phyloP scores from a whole-genome alignment of 2,797 vertebrate species.

The Argya squamiceps region DNA sequence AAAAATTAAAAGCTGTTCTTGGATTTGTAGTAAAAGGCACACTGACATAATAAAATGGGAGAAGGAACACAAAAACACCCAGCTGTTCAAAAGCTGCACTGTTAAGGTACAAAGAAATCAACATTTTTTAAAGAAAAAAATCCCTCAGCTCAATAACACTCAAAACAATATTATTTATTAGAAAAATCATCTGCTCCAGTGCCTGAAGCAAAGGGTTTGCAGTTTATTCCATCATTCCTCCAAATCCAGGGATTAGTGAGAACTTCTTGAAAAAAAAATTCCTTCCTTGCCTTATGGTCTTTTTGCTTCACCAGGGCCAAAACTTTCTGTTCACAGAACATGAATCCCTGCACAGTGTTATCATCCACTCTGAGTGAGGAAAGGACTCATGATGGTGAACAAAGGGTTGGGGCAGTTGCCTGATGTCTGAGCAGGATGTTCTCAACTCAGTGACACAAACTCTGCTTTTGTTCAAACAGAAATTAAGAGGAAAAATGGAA shows the following conservation, averaged over 20 bases:
- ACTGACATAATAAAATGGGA: not conserved
- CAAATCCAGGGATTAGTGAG: not conserved
- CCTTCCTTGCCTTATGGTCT: not conserved
- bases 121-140: not conserved
- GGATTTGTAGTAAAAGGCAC: not conserved
- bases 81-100: not conserved
- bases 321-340: not conserved
- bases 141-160: not conserved
- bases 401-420: not conserved
- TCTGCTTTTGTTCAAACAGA: not conserved
- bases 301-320: not conserved
- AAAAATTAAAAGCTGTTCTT: constrained; percentile 16
- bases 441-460: not conserved
- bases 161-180: not conserved
- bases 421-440: not conserved
- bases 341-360: not conserved
- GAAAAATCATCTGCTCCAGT: not conserved
- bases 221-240: not conserved
- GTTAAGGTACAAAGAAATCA: not conserved
- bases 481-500: not conserved
- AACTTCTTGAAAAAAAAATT: not conserved
- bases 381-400: fast-evolving
- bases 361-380: not conserved
- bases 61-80: not conserved
- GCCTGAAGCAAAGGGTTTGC: not conserved